phyloP scores from a whole-genome alignment of 2,797 vertebrate species.

The Pangasius macronema region DNA sequence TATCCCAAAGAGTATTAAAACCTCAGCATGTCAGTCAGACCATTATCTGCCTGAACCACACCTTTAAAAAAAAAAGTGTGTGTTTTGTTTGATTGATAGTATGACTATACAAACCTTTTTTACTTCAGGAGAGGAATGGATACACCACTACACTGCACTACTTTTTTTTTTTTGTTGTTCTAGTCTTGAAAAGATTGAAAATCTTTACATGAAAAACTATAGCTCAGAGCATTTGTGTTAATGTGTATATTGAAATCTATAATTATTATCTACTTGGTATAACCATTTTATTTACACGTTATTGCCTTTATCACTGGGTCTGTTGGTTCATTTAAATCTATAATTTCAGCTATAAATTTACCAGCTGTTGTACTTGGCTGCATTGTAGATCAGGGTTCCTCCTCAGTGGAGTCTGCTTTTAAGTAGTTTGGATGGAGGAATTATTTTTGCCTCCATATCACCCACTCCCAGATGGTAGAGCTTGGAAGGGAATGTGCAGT shows the following conservation, averaged over 20 bases:
- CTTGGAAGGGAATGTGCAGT: background rate
- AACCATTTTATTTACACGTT: background rate
- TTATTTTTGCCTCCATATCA: background rate
- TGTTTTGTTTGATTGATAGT: background rate
- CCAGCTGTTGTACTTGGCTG: background rate
- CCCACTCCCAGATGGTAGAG: background rate
- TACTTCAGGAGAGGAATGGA: background rate
- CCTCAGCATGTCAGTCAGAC: conserved; percentile 30
- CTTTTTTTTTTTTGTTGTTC: background rate
- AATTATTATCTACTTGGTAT: background rate
- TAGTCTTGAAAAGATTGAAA: background rate
- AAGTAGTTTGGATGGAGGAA: background rate
- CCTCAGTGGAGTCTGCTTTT: background rate
- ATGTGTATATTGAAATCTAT: background rate
- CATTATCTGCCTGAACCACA: conserved; percentile 58
- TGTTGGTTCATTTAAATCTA: background rate
- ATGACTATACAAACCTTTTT: background rate
- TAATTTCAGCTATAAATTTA: background rate
- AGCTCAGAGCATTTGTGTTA: background rate
- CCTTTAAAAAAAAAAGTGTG: conserved; percentile 8
- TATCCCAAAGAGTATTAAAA: conserved; percentile 57
- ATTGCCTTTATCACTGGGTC: background rate
- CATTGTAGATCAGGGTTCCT: background rate
- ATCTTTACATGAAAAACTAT: no score
- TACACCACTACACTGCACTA: background rate